Conservation (phyloP, 2,888 invertebrate genomes). For the Caprella mutica region DNA sequence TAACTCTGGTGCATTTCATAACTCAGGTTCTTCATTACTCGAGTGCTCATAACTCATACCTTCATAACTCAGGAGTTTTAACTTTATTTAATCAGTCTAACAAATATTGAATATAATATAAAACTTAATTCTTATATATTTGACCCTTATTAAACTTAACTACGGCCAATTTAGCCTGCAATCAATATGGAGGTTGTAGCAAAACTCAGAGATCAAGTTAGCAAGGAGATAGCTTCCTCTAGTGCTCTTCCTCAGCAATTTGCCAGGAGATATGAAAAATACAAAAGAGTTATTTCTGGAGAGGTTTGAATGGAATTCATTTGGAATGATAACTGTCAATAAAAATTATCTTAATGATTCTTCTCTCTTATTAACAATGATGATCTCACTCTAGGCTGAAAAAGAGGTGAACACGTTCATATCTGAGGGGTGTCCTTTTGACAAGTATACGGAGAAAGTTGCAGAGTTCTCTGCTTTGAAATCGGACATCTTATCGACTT, state of each 20-base stretch:
- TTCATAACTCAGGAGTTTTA: no score
- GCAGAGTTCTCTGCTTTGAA: slow-evolving; percentile 43
- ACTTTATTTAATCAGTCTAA: no score
- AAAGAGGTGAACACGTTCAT: slow-evolving; percentile 56
- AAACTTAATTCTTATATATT: background rate
- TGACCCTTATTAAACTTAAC: background rate
- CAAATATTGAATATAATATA: no score
- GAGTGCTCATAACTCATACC: no score
- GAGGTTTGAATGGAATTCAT: slow-evolving; percentile 41
- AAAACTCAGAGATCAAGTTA: slow-evolving; percentile 23
- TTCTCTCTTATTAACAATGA: no score
- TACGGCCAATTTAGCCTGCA: background rate
- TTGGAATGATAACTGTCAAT: no score
- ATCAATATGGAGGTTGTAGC: slow-evolving; percentile 39
- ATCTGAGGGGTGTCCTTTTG: slow-evolving; percentile 46
- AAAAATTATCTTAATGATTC: background rate
- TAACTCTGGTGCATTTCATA: no score
- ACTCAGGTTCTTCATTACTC: no score
- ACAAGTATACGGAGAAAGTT: slow-evolving; percentile 44
- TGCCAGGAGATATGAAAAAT: slow-evolving; percentile 52
- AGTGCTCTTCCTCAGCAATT: slow-evolving; percentile 22
- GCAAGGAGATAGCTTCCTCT: slow-evolving; percentile 16
- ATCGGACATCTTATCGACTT: slow-evolving; percentile 44
- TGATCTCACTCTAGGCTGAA: slow-evolving; percentile 43
- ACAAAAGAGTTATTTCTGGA: slow-evolving; percentile 63